Evolutionary conservation across 2,113 vertebrate species (phyloP).

Genomic region (Ptychochromis oligacanthus): DNA sequence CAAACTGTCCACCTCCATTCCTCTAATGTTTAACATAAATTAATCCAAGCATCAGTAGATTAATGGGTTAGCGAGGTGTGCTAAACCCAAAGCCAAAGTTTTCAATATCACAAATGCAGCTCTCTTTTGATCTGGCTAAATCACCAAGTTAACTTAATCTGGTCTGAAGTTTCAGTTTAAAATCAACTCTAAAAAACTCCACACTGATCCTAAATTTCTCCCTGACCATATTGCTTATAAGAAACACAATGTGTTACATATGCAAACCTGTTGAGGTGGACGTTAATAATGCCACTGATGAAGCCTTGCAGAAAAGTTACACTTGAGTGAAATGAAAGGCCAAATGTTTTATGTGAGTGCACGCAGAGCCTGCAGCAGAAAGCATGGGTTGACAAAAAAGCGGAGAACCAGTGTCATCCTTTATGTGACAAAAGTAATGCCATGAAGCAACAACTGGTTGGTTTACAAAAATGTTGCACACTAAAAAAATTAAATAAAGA

Average conservation of each 20-base stretch:
- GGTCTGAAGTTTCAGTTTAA: background rate
- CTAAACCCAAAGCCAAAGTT: background rate
- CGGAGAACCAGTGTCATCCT: no score
- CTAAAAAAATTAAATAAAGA: background rate
- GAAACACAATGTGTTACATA: no score
- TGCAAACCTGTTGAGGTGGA: no score
- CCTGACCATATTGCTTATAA: background rate
- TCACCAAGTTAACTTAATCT: background rate
- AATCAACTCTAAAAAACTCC: background rate
- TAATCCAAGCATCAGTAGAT: background rate
- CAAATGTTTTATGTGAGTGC: background rate
- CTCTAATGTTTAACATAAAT: background rate
- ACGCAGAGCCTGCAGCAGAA: background rate
- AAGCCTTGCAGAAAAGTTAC: background rate
- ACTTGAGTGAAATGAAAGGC: rapidly evolving
- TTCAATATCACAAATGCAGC: background rate
- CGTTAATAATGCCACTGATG: no score
- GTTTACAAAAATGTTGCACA: background rate
- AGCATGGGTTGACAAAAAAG: background rate
- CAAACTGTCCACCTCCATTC: rapidly evolving
- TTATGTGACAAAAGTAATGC: no score
- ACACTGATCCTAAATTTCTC: background rate
- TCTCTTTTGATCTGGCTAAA: background rate
- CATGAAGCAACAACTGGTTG: background rate
- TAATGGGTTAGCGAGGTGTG: no score